Evolutionary conservation across 1,140 invertebrate species (phyloP).

Genomic region (Artemia franciscana): DNA sequence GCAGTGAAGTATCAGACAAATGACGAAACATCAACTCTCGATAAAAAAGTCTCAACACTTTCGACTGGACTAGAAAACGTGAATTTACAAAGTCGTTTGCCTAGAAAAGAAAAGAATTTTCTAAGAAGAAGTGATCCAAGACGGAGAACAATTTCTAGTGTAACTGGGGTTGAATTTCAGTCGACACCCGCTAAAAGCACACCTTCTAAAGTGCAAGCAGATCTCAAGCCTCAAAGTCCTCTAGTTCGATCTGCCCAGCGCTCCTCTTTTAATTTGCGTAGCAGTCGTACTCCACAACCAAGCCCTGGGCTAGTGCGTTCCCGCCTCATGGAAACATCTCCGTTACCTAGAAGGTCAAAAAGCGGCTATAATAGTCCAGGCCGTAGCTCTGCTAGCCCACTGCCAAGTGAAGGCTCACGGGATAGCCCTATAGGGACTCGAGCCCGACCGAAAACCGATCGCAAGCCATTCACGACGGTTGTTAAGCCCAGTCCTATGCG

Average conservation of each 20-base stretch:
- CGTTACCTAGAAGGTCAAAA: background rate
- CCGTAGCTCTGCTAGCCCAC: background rate
- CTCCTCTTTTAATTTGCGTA: background rate
- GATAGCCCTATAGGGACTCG: conserved; percentile 2
- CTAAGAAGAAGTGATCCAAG: background rate
- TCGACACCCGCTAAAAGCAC: background rate
- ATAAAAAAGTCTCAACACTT: background rate
- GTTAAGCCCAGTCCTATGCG: background rate
- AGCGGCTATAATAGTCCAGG: background rate
- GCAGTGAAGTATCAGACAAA: background rate
- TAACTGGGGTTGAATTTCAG: background rate
- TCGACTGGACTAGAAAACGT: background rate
- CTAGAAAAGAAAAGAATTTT: background rate
- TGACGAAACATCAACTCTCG: background rate
- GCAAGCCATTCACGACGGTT: background rate
- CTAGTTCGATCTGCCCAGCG: background rate
- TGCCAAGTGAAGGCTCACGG: background rate
- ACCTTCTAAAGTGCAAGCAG: background rate
- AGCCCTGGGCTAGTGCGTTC: background rate
- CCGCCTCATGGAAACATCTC: background rate
- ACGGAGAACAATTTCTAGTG: background rate
- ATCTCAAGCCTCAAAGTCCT: background rate
- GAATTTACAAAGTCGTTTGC: background rate
- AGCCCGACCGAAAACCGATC: conserved; percentile 2
- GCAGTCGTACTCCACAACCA: background rate